These are phyloP conservation scores for Agrotis clavis DNA, from an alignment of 2,888 invertebrate species.

Conservation along the genomic window DNA sequence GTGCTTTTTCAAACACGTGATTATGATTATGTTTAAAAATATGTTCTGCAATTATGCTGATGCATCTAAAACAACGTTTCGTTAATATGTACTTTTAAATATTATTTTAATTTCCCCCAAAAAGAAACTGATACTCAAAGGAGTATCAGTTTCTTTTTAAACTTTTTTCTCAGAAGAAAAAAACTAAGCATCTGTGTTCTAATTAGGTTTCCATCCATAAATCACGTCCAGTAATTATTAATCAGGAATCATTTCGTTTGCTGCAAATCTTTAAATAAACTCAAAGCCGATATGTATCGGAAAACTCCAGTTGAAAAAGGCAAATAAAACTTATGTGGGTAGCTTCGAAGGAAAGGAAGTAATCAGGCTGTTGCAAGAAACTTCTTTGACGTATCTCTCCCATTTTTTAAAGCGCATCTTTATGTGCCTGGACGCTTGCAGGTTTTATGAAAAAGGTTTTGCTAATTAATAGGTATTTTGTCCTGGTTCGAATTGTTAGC, in stretches of 20 bases:
- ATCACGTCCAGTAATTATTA: not conserved
- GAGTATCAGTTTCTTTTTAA: not conserved
- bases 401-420: conserved; percentile 21
- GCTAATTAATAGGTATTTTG: not conserved
- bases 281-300: conserved; percentile 29
- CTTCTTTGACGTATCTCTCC: conserved; percentile 36
- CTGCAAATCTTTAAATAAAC: conserved; percentile 19
- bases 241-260: not conserved
- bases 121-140: too few relatives aligned
- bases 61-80: too few relatives aligned
- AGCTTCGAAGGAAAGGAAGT: conserved; percentile 22
- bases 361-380: conserved; percentile 26
- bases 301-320: conserved; percentile 9
- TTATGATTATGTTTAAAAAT: too few relatives aligned
- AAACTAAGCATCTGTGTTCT: not conserved
- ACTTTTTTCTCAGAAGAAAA: not conserved
- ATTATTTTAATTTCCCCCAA: not conserved
- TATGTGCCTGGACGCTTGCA: not conserved
- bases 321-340: conserved; percentile 41
- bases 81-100: not conserved
- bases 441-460: conserved; percentile 36
- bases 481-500: not conserved
- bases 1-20: too few relatives aligned
- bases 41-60: too few relatives aligned
- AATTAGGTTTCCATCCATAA: not conserved